Percentiles rank a stretch among this genome's conserved stretches.
Conservation (phyloP, 2,113 vertebrate species). For the Apodemus sylvaticus region DNA sequence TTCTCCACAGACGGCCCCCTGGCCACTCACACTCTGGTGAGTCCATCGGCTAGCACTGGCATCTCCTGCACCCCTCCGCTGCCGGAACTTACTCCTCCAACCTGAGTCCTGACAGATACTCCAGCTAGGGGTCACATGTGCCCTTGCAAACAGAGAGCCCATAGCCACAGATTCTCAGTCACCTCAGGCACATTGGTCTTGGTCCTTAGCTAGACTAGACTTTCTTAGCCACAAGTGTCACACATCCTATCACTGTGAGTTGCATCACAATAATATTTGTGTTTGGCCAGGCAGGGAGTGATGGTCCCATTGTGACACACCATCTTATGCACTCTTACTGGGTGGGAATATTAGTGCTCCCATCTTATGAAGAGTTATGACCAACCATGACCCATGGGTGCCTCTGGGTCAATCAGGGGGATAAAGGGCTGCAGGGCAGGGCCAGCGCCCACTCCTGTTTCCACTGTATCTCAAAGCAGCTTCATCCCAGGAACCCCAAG, state of each 20-base stretch:
- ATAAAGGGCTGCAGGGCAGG: neutral
- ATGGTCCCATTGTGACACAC: neutral
- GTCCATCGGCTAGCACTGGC: neutral
- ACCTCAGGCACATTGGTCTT: neutral
- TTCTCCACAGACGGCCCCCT: neutral
- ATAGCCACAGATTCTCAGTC: neutral
- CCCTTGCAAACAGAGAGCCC: neutral
- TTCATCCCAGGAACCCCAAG: neutral
- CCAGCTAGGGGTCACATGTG: neutral
- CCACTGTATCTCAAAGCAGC: neutral
- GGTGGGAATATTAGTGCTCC: neutral
- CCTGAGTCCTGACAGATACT: neutral
- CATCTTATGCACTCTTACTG: neutral
- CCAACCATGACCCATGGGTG: neutral
- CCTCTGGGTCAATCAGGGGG: neutral
- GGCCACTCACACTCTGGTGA: rapidly evolving
- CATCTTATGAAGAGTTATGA: neutral
- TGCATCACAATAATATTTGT: neutral
- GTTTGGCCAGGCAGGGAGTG: neutral
- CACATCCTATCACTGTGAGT: neutral
- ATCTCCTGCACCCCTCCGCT: neutral
- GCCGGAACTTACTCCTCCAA: neutral
- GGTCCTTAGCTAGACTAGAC: neutral
- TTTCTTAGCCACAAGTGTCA: neutral
- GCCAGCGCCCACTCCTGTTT: neutral